These are phyloP conservation scores for Lutraria rhynchaena DNA, from an alignment of 1,140 invertebrate species.

Conservation along the genomic window DNA sequence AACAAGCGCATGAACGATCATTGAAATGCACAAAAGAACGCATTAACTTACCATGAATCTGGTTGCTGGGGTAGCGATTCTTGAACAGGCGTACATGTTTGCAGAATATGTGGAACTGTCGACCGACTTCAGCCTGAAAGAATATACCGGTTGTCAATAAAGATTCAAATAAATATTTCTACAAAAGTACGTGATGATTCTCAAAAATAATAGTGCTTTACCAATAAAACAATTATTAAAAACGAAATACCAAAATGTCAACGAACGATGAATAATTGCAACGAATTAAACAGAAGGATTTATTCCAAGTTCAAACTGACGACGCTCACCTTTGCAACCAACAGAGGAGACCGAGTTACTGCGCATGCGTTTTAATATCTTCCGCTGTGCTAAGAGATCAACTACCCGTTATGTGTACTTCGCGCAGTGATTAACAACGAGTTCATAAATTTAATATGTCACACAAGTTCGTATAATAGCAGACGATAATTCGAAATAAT, in stretches of 20 bases:
- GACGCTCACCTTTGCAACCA: slow-evolving; percentile 48
- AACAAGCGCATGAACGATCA: not conserved
- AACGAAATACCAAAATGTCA: too few relatives aligned
- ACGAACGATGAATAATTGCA: too few relatives aligned
- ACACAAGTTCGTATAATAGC: too few relatives aligned
- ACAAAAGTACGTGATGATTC: not conserved
- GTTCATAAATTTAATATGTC: too few relatives aligned
- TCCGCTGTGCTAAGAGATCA: not conserved
- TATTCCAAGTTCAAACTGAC: too few relatives aligned
- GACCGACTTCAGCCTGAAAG: not conserved
- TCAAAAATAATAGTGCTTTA: not conserved
- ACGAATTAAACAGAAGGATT: too few relatives aligned
- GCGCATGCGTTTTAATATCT: slow-evolving; percentile 25
- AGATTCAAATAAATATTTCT: not conserved
- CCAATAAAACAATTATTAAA: not conserved
- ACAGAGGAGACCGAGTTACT: slow-evolving; percentile 50
- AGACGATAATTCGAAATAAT: too few relatives aligned
- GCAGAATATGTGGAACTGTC: not conserved
- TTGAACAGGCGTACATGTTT: slow-evolving; percentile 66
- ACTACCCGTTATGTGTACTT: too few relatives aligned
- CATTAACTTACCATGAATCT: slow-evolving; percentile 69
- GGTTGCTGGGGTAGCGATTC: slow-evolving; percentile 67
- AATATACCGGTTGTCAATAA: slow-evolving; percentile 20
- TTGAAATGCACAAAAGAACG: not conserved
- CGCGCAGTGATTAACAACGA: too few relatives aligned